A percentile compares a stretch with the other conserved stretches of the same genome.
Conservation (phyloP, 2,113 vertebrate species). For the Pteropus alecto region DNA sequence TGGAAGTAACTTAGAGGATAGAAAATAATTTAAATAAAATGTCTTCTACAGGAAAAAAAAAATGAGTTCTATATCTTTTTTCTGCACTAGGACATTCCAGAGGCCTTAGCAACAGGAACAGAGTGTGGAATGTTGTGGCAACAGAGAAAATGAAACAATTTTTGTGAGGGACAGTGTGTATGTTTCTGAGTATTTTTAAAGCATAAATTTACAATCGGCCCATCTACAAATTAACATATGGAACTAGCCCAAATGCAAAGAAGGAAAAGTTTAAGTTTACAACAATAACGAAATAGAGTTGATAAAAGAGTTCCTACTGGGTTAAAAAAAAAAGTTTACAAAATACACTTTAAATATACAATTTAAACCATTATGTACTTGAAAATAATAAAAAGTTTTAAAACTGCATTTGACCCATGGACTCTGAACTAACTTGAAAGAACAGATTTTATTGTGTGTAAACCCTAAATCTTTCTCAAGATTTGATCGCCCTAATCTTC, state of each 20-base stretch:
- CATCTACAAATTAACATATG: slow-evolving; percentile 6
- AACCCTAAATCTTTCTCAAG: background rate
- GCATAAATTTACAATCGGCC: background rate
- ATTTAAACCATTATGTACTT: background rate
- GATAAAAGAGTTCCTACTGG: slow-evolving; percentile 2
- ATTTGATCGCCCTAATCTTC: background rate
- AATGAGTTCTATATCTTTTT: slow-evolving; percentile 40
- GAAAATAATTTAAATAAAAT: slow-evolving; percentile 64
- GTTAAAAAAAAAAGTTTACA: background rate
- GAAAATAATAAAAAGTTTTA: slow-evolving; percentile 7
- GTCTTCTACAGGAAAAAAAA: background rate
- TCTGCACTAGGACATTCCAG: slow-evolving; percentile 60
- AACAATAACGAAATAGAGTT: background rate
- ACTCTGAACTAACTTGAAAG: background rate
- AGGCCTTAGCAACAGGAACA: slow-evolving; percentile 58
- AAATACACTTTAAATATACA: background rate
- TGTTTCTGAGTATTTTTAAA: slow-evolving; percentile 33
- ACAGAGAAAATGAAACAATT: slow-evolving; percentile 42
- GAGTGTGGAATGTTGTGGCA: slow-evolving; percentile 36
- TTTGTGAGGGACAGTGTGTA: background rate
- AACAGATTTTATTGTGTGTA: background rate
- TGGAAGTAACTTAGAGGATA: slow-evolving; percentile 17
- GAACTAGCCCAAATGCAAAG: background rate
- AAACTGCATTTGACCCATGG: background rate
- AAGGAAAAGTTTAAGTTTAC: background rate